Conservation (phyloP, 2,113 vertebrate genomes). For the Eubucco bourcierii region DNA sequence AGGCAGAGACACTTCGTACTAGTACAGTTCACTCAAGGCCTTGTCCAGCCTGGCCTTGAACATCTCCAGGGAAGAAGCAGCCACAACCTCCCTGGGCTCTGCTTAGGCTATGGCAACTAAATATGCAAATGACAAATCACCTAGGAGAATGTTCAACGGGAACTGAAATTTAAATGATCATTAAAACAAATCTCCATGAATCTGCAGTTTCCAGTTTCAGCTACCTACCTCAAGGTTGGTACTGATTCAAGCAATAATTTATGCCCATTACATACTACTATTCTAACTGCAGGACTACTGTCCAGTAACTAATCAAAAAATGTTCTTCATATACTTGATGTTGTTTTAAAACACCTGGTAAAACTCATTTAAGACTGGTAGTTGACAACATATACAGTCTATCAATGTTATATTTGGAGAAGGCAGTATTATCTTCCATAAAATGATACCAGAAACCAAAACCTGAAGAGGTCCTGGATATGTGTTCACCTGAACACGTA, state of each 20-base stretch:
- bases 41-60: too few species aligned
- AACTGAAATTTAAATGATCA: background rate
- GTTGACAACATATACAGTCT: background rate
- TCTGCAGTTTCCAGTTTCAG: background rate
- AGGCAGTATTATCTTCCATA: background rate
- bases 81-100: too few species aligned
- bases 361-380: background rate
- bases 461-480: background rate
- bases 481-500: background rate
- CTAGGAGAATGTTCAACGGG: background rate
- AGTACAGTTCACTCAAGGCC: too few species aligned
- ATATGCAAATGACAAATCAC: background rate
- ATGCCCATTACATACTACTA: background rate
- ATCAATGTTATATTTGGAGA: background rate
- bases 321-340: background rate
- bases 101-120: background rate
- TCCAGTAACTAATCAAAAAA: background rate
- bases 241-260: background rate
- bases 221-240: background rate
- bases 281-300: background rate
- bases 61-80: too few species aligned
- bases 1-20: too few species aligned
- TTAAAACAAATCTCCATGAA: background rate
- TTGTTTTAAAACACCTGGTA: background rate
- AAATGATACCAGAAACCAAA: slow-evolving; percentile 13